These are phyloP conservation scores for Seriola aureovittata DNA, from an alignment of 2,113 vertebrate species.

Conservation along the genomic window DNA sequence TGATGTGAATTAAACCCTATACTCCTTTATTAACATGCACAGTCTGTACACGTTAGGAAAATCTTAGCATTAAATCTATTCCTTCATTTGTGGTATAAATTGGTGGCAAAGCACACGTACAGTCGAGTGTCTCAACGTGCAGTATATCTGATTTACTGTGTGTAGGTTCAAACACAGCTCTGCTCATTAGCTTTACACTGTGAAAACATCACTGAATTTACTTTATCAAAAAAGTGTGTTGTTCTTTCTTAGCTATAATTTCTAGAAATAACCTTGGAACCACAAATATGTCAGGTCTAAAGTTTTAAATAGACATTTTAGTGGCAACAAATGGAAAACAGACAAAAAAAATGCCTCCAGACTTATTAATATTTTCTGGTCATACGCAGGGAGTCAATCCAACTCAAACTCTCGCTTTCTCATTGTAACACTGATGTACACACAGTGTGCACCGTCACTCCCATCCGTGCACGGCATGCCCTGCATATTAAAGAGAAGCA, in stretches of 20 bases:
- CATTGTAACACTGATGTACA: conserved; percentile 32
- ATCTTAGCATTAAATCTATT: background rate
- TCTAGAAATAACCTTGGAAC: conserved; percentile 4
- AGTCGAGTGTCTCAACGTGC: background rate
- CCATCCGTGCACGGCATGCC: conserved; percentile 38
- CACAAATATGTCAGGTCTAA: background rate
- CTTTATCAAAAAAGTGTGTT: conserved; percentile 12
- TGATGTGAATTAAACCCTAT: conserved; percentile 10
- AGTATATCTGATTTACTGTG: conserved; percentile 16
- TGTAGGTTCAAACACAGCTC: conserved; percentile 24
- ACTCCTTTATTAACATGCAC: conserved; percentile 4
- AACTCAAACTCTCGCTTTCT: conserved; percentile 16
- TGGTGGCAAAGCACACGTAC: conserved; percentile 2
- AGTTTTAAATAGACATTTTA: background rate
- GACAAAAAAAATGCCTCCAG: conserved; percentile 2
- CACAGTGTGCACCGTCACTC: conserved; percentile 42
- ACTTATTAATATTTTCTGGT: conserved; percentile 24
- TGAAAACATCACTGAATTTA: conserved; percentile 39
- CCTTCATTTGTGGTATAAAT: conserved; percentile 21
- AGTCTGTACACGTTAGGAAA: conserved; percentile 25
- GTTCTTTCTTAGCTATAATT: conserved; percentile 22
- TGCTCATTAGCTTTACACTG: conserved; percentile 49
- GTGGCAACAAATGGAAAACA: conserved; percentile 14
- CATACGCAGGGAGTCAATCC: background rate
- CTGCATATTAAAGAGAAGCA: conserved; percentile 70